These are phyloP conservation scores for Ptychodera flava DNA, from an alignment of 35 echinoderm and acorn worm species.

Conservation along the genomic window DNA sequence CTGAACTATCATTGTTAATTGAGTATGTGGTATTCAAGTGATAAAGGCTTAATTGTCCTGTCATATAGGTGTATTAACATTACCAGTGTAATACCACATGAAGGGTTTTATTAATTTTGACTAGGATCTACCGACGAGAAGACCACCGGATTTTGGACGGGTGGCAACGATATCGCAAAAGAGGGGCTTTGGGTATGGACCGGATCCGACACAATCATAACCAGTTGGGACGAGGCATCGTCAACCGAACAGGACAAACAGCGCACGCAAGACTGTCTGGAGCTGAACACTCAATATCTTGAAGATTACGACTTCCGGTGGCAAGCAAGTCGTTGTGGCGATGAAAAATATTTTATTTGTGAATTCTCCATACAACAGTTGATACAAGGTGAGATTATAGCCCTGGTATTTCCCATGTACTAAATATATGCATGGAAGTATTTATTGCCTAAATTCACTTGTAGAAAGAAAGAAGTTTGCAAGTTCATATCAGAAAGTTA, in stretches of 20 bases:
- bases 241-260: not conserved
- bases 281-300: not conserved
- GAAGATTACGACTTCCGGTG: not conserved
- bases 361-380: not conserved
- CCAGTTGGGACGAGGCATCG: not conserved
- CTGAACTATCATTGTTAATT: no score
- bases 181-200: not conserved
- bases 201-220: not conserved
- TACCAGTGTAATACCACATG: no score
- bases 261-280: not conserved
- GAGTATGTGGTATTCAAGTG: no score
- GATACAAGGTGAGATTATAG: not conserved
- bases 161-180: not conserved
- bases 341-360: not conserved
- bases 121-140: not conserved
- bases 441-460: no score
- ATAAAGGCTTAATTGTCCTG: no score
- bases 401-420: no score
- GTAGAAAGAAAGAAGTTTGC: no score
- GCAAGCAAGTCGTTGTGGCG: not conserved
- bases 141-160: not conserved
- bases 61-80: no score
- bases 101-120: no score
- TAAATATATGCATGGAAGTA: no score
- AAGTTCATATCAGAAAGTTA: no score